Conservation (phyloP, 2,888 invertebrate genomes). For the Octodonta nipae region DNA sequence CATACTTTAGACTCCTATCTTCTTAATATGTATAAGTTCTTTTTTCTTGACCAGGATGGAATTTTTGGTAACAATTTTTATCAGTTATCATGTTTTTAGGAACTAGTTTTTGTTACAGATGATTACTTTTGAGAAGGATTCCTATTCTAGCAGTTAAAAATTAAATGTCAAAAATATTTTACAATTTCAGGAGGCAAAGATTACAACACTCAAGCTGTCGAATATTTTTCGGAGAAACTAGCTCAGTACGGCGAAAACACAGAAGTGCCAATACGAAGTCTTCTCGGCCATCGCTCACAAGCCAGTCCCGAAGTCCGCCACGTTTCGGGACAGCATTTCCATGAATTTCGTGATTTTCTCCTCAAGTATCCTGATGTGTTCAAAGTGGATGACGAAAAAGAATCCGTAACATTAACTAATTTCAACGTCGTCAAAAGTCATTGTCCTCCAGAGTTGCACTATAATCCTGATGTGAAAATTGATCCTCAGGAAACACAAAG, state of each 20-base stretch:
- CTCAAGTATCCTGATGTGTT: slow-evolving; percentile 73
- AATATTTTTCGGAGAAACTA: slow-evolving; percentile 92
- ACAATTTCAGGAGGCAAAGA: slow-evolving; percentile 53
- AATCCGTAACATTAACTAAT: slow-evolving; percentile 61
- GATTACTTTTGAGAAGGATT: too few relatives aligned
- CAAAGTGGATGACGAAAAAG: slow-evolving; percentile 67
- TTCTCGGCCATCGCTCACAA: slow-evolving; percentile 89
- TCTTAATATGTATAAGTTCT: too few relatives aligned
- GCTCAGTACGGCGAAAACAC: slow-evolving; percentile 89
- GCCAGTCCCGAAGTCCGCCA: slow-evolving; percentile 94
- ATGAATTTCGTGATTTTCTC: slow-evolving; percentile 81
- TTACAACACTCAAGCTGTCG: slow-evolving; percentile 91
- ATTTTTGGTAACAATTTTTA: slow-evolving; percentile 2
- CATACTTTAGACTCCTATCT: too few relatives aligned
- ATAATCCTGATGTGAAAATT: slow-evolving; percentile 62
- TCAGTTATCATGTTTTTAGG: background rate
- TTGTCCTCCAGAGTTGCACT: slow-evolving; percentile 54
- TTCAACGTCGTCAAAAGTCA: slow-evolving; percentile 31
- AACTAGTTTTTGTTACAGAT: too few relatives aligned
- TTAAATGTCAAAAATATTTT: too few relatives aligned
- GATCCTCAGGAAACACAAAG: slow-evolving; percentile 74
- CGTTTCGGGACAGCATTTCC: slow-evolving; percentile 86
- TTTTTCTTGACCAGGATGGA: too few relatives aligned
- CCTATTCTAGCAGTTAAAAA: too few relatives aligned
- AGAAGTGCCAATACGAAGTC: slow-evolving; percentile 91